Evolutionary conservation across 2,797 vertebrate species (phyloP).

Genomic region (Momotus momota): DNA sequence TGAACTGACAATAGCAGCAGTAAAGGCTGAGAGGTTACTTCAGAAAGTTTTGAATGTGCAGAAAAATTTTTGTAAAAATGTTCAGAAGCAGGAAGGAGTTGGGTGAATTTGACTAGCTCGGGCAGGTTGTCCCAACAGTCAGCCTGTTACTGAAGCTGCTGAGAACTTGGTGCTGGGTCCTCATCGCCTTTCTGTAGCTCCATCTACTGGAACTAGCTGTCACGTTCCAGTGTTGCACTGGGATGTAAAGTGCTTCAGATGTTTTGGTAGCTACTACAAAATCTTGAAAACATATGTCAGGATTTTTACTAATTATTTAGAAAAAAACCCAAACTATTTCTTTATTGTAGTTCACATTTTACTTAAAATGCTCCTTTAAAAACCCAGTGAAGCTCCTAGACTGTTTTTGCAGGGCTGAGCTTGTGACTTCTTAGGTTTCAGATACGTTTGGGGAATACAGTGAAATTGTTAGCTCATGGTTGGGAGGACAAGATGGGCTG

Average conservation of each 20-base stretch:
- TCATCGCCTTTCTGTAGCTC: conserved; percentile 9
- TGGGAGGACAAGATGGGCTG: background rate
- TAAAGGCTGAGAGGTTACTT: background rate
- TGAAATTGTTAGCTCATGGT: background rate
- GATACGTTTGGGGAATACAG: background rate
- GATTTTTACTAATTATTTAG: background rate
- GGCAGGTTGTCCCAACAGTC: background rate
- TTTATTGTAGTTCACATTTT: background rate
- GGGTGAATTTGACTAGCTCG: background rate
- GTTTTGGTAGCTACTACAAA: background rate
- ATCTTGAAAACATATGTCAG: background rate
- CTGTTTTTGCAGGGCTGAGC: background rate
- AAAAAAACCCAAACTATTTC: background rate
- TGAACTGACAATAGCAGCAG: background rate
- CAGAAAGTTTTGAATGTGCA: background rate
- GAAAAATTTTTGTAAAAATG: background rate
- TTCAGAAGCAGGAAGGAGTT: background rate
- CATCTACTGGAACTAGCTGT: conserved; percentile 40
- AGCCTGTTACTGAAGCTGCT: background rate
- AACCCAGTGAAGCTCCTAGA: fast-evolving
- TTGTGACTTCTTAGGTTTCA: background rate
- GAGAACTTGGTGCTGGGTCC: background rate
- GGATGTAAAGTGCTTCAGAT: background rate
- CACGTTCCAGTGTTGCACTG: fast-evolving
- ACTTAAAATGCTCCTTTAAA: background rate